Base-by-base conservation (phyloP, 2,113 vertebrate genomes). In the Lophura nycthemera region DNA sequence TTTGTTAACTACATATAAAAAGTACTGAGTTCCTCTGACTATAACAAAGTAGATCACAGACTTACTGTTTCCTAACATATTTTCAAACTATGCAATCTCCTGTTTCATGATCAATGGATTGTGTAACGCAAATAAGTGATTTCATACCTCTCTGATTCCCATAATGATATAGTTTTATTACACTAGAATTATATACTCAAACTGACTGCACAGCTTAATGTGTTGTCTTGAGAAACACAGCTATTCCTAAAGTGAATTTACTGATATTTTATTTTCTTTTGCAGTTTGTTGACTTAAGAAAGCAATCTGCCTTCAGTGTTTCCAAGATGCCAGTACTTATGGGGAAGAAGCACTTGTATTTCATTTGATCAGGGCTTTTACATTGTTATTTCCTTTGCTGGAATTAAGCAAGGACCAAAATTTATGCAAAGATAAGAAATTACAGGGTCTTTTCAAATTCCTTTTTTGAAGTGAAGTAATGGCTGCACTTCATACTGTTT, bases 151-250 rank as follows among this genome's bases (percentile, higher is more conserved):
- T 93, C 69, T 80, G 50, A 70, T 27, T 64, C 76, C 54, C 48
- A 5, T 71, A 93, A 92, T 90, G 65, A 92, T 97, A 81, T 52
- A 25, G n/a, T 92, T 92, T 75, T 88, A 93, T 92, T 94, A 89
- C 48, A 81, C 7, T 12, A 47, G 83, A 93, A 93, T 48, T 65
- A 67, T 17, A 64, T 60, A 71, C 50, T 96, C 69, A 89, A 73
- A 77, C 50, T 96, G 74, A 30, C 15, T 57, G n/a, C 72, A 70
- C 60, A 80, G 17, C 4, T 77, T 29, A 47, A 47, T 60, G 8
- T 42, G 27, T 60, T 90, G 8, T 64, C 83, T 71, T 17, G 2
- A 60, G 52, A 96, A 92, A 71, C 54, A 45, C 13, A 43, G 2
- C 3, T 50, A 89, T 34, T 83, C 61, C 38, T 25, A 36, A 66